Conservation (phyloP, 2,113 vertebrate genomes). For the Tetraodon nigroviridis region DNA sequence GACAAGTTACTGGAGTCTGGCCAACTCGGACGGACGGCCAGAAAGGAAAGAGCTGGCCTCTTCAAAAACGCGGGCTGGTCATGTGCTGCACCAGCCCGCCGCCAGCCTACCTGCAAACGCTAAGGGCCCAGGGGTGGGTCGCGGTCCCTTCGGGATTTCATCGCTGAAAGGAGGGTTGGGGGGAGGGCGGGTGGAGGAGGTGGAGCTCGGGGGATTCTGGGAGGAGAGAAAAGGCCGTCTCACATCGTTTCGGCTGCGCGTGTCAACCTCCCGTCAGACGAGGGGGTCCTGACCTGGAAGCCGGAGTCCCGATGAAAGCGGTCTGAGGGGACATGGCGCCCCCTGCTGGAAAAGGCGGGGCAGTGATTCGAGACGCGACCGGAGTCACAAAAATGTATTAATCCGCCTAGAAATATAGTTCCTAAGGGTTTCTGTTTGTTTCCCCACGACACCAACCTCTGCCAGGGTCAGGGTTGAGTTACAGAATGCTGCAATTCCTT, state of each 20-base stretch:
- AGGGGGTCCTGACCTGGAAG: constrained; percentile 12
- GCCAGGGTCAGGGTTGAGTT: too few species aligned
- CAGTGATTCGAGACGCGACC: constrained; percentile 10
- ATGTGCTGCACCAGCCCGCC: constrained; percentile 31
- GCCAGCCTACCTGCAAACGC: constrained; percentile 2
- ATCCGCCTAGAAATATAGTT: background rate
- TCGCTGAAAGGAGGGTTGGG: constrained; percentile 5
- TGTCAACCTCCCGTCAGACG: constrained; percentile 25
- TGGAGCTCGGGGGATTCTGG: constrained; percentile 17
- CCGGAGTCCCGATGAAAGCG: constrained; percentile 5
- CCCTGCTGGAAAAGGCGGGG: constrained; percentile 30
- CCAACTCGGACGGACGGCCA: constrained; percentile 75
- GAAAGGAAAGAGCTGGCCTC: constrained; percentile 70
- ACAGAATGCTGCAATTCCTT: too few species aligned
- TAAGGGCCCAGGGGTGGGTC: constrained; percentile 14
- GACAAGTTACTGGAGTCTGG: constrained; percentile 80
- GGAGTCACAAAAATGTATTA: background rate
- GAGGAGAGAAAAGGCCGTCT: constrained; percentile 30
- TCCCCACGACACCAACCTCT: too few species aligned
- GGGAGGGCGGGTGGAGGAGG: background rate
- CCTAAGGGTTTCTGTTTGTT: too few species aligned
- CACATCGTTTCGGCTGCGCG: constrained; percentile 23
- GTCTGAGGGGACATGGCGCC: constrained; percentile 19
- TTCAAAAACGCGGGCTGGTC: constrained; percentile 64
- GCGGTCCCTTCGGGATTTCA: constrained; percentile 4